Conservation (phyloP, 2,113 vertebrate species). For the Hiodon alosoides region DNA sequence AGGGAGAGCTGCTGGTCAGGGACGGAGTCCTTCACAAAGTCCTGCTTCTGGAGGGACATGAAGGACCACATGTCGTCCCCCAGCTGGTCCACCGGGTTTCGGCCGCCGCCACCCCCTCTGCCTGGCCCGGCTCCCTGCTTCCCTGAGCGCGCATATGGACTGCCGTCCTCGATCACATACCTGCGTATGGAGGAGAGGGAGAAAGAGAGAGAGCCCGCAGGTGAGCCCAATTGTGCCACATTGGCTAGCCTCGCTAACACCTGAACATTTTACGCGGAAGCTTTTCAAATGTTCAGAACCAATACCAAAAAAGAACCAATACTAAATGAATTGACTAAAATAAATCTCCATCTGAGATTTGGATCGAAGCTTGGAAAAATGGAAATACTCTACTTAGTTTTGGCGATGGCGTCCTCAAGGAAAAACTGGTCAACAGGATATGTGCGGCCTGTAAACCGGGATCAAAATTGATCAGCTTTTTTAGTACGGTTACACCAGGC, state of each 20-base stretch:
- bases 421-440: slow-evolving; percentile 95
- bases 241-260: no score
- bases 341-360: no score
- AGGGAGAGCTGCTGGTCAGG: slow-evolving; percentile 86
- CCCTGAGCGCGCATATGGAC: slow-evolving; percentile 76
- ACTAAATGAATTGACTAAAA: no score
- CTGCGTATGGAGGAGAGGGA: slow-evolving; percentile 47
- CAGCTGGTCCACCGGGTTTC: slow-evolving; percentile 70
- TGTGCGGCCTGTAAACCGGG: slow-evolving; percentile 65
- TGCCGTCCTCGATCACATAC: slow-evolving; percentile 81
- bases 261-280: no score
- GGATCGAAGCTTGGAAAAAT: no score
- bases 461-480: neutral
- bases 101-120: slow-evolving; percentile 49
- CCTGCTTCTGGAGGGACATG: slow-evolving; percentile 61
- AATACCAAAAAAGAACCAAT: neutral
- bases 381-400: slow-evolving; percentile 67
- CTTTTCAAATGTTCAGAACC: no score
- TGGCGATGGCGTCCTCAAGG: slow-evolving; percentile 84
- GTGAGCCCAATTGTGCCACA: neutral
- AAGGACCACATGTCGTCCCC: slow-evolving; percentile 73
- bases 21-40: slow-evolving; percentile 71
- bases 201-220: neutral
- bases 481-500: neutral
- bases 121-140: slow-evolving; percentile 55